A percentile compares a stretch with the other conserved stretches of the same genome.
phyloP scores from a whole-genome alignment of 2,888 invertebrate genomes.

The Ochropleura leucogaster region DNA sequence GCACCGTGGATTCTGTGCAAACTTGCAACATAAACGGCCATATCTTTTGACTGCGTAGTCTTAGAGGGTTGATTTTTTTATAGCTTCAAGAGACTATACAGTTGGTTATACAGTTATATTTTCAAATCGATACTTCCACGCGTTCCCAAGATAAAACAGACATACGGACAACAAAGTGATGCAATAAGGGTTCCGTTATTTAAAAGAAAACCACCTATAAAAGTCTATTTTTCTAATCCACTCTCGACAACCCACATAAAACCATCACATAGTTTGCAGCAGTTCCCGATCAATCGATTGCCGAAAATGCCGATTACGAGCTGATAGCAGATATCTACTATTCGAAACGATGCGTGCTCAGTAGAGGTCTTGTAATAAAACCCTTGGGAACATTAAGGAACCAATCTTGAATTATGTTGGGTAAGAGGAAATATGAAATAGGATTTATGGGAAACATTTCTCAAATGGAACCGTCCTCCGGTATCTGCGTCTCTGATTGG shows the following conservation, averaged over 20 bases:
- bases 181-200: too few species aligned
- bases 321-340: slow-evolving; percentile 24
- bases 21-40: too few species aligned
- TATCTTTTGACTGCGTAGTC: too few species aligned
- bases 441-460: slow-evolving; percentile 38
- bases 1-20: too few species aligned
- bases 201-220: background rate
- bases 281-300: slow-evolving; percentile 50
- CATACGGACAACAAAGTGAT: too few species aligned
- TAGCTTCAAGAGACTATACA: too few species aligned
- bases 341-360: slow-evolving; percentile 34
- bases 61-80: too few species aligned
- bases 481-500: slow-evolving; percentile 11
- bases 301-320: slow-evolving; percentile 43
- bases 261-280: slow-evolving; percentile 46
- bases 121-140: too few species aligned
- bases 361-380: slow-evolving; percentile 47
- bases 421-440: slow-evolving; percentile 43
- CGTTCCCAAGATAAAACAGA: too few species aligned
- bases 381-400: slow-evolving; percentile 34
- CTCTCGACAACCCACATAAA: slow-evolving; percentile 19
- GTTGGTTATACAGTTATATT: too few species aligned
- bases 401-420: slow-evolving; percentile 44
- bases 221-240: slow-evolving; percentile 4
- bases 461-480: slow-evolving; percentile 19